Base-by-base conservation (phyloP, 2,797 vertebrate genomes). In the Margarornis squamiger region DNA sequence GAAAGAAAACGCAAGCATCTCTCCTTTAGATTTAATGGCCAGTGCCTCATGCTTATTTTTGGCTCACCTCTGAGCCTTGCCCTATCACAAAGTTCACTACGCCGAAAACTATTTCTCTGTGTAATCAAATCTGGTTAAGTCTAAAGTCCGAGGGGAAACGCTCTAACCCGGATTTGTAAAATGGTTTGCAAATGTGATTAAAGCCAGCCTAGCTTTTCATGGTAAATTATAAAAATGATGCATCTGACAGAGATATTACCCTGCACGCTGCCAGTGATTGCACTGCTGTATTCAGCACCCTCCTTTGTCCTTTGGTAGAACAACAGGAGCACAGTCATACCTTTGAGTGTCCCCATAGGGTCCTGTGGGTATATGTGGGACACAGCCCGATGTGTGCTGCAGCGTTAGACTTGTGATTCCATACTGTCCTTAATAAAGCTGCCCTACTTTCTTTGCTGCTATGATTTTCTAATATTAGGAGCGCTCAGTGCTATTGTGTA, bases 391-490 rank as follows among this genome's bases (percentile, higher is more conserved):
- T 32, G 59, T 54, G 52, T 65, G 16, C 59, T 49, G 59, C 39
- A 39, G 39, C 65, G 20, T 81, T 43, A 39, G 62, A 39, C 73
- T 79, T 0, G 4, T 78, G 58, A 75, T 78, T 91, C 94, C 71
- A 58, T 54, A 58, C 70, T 38, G 71, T 76, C 93, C 86, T 92
- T 87, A 90, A 94, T 79, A 95, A 85, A 90, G 90, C 86, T 92
- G 93, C 52, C 95, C 94, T 92, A 95, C 86, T 96, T 97, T 89
- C 59, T 58, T 85, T 76, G 80, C 82, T 81, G 59, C n/a, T 49
- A 26, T 51, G 71, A 51, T 93, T 81, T 90, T 88, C 95, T 93
- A 93, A 88, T 92, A 94, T 82, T 79, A 93, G 83, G 78, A 85
- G 59, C 34, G 59, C 67, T 88, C 86, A 92, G 48, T 83, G 74